A percentile compares a stretch with the other conserved stretches of the same genome.
phyloP scores from a whole-genome alignment of 2,888 invertebrate genomes.

The Colostygia pectinataria region DNA sequence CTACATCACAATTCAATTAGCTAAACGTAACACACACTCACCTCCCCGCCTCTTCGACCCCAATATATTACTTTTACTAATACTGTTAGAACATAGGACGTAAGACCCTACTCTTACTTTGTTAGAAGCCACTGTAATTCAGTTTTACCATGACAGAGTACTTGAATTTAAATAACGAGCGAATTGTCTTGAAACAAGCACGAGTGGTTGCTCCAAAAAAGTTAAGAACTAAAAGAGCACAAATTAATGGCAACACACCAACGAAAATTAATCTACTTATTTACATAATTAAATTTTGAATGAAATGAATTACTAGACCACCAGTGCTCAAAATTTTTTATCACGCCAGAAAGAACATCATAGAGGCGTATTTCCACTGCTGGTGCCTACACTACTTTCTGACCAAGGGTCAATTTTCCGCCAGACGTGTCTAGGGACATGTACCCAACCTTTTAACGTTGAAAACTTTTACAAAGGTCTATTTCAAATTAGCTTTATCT shows the following conservation, averaged over 20 bases:
- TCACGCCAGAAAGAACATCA: no score
- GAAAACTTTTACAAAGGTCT: slow-evolving; percentile 24
- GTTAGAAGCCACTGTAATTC: not conserved
- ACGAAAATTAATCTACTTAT: no score
- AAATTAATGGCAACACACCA: no score
- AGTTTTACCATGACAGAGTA: not conserved
- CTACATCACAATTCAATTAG: slow-evolving; percentile 46
- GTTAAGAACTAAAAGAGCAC: no score
- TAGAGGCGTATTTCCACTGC: not conserved
- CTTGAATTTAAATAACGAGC: no score
- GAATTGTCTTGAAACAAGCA: no score
- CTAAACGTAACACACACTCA: slow-evolving; percentile 34
- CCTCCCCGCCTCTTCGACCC: slow-evolving; percentile 37
- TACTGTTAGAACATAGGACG: slow-evolving; percentile 36
- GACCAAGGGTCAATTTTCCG: slow-evolving; percentile 27
- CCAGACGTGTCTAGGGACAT: slow-evolving; percentile 22
- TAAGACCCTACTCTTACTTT: slow-evolving; percentile 11
- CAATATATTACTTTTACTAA: slow-evolving; percentile 44
- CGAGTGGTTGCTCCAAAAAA: no score
- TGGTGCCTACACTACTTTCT: slow-evolving; percentile 1
- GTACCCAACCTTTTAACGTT: slow-evolving; percentile 22
- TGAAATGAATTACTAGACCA: no score
- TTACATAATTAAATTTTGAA: no score
- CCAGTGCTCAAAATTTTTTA: no score
- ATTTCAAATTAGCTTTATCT: slow-evolving; percentile 19